A percentile compares a stretch with the other conserved stretches of the same genome.
These are phyloP conservation scores for Trachymyrmex septentrionalis DNA, from an alignment of 1,140 invertebrate genomes.

Conservation along the genomic window DNA sequence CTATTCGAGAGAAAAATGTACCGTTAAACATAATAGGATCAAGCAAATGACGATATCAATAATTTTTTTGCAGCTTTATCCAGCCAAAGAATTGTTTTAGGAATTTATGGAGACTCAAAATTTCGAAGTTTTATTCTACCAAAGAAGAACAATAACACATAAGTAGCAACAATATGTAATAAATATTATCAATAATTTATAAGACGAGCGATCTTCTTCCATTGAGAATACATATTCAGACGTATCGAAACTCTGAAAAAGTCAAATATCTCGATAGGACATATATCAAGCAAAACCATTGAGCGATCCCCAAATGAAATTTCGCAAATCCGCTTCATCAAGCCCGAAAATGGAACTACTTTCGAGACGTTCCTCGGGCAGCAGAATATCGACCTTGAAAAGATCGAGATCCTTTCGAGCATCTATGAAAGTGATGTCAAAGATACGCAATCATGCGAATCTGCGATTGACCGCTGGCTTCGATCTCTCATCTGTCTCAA, in stretches of 20 bases:
- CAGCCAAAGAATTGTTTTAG: constrained; percentile 69
- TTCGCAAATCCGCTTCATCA: constrained; percentile 76
- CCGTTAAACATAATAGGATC: too few relatives aligned
- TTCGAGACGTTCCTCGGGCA: constrained; percentile 69
- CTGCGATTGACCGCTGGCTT: constrained; percentile 67
- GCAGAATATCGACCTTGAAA: constrained; percentile 84
- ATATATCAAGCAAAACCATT: neutral
- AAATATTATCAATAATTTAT: constrained; percentile 17
- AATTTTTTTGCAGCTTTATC: constrained; percentile 72
- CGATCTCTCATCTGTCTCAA: constrained; percentile 72
- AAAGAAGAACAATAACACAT: constrained; percentile 49
- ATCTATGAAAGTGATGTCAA: constrained; percentile 89
- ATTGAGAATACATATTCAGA: neutral
- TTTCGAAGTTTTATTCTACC: constrained; percentile 48
- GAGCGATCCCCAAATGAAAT: constrained; percentile 81
- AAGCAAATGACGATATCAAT: neutral
- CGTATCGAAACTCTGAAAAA: neutral
- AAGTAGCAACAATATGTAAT: neutral
- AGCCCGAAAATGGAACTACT: constrained; percentile 83
- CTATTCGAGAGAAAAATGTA: neutral
- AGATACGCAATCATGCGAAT: constrained; percentile 80
- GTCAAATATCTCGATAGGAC: neutral
- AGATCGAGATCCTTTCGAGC: constrained; percentile 91
- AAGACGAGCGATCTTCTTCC: neutral
- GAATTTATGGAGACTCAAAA: neutral